These are phyloP conservation scores for Brachyptera putata DNA, from an alignment of 2,888 invertebrate species.

Conservation along the genomic window DNA sequence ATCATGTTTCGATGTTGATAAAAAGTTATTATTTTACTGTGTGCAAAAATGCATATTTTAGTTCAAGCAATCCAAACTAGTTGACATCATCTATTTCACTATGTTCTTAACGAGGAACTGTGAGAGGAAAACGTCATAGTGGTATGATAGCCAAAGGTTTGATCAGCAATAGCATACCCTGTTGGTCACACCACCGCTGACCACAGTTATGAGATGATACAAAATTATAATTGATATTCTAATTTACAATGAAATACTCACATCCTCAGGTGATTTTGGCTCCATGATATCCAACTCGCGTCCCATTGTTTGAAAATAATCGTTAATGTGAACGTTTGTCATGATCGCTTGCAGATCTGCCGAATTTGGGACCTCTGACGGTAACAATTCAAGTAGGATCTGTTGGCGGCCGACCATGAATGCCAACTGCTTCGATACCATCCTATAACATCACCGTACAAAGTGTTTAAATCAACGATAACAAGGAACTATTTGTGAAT, in stretches of 20 bases:
- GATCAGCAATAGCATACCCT: no score
- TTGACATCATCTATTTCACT: no score
- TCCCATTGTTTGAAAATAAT: conserved; percentile 87
- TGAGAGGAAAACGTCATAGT: no score
- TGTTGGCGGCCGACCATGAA: conserved; percentile 96
- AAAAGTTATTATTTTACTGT: no score
- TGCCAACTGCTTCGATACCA: conserved; percentile 88
- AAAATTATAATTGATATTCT: neutral
- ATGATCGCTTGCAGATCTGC: conserved; percentile 85
- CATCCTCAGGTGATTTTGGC: conserved; percentile 95
- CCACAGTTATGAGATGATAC: no score
- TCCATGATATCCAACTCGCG: conserved; percentile 98
- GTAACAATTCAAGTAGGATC: conserved; percentile 72
- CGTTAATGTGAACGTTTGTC: conserved; percentile 89
- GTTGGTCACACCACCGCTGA: no score
- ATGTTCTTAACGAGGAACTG: no score
- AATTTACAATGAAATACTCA: neutral
- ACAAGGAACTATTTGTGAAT: neutral
- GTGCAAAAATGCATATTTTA: no score
- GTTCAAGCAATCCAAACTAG: no score
- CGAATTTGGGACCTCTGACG: conserved; percentile 63
- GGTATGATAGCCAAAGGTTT: no score
- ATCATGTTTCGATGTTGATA: no score
- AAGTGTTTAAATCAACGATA: no score
- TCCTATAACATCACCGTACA: conserved; percentile 49